Evolutionary conservation across 1,140 invertebrate species (phyloP).

Genomic region (Sesamia nonagrioides): DNA sequence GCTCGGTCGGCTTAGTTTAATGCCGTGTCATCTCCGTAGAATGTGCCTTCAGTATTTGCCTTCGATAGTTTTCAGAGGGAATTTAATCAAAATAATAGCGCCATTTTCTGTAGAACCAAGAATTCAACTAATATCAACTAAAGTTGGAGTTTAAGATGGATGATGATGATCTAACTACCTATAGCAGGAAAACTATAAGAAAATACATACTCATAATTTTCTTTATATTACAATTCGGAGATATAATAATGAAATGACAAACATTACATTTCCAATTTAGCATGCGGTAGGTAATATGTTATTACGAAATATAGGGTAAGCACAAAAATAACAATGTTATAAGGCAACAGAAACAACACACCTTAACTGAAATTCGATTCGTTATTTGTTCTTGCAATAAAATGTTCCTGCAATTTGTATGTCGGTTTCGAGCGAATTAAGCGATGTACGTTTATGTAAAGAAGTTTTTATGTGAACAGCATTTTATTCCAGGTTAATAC

Average conservation of each 20-base stretch:
- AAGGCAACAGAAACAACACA: conserved; percentile 42
- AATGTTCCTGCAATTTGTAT: conserved; percentile 42
- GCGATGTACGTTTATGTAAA: background rate
- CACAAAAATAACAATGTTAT: conserved; percentile 40
- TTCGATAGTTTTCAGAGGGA: conserved; percentile 34
- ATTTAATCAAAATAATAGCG: background rate
- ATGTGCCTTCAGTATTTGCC: conserved; percentile 51
- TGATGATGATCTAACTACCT: background rate
- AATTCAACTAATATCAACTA: background rate
- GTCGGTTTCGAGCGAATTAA: conserved; percentile 19
- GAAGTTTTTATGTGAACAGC: background rate
- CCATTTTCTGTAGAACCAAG: background rate
- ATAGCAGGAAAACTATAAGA: conserved; percentile 14
- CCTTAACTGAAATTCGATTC: conserved; percentile 41
- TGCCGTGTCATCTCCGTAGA: conserved; percentile 67
- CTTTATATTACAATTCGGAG: conserved; percentile 23
- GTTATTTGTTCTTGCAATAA: conserved; percentile 44
- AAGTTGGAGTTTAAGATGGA: background rate
- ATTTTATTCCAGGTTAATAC: background rate
- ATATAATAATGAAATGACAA: conserved; percentile 22
- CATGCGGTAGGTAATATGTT: conserved; percentile 35
- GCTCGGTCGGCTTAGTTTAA: conserved; percentile 64
- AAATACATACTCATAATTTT: background rate
- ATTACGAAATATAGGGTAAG: conserved; percentile 39
- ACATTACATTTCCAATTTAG: conserved; percentile 21